Conservation (phyloP, 1,140 invertebrate genomes). For the Trissolcus basalis region DNA sequence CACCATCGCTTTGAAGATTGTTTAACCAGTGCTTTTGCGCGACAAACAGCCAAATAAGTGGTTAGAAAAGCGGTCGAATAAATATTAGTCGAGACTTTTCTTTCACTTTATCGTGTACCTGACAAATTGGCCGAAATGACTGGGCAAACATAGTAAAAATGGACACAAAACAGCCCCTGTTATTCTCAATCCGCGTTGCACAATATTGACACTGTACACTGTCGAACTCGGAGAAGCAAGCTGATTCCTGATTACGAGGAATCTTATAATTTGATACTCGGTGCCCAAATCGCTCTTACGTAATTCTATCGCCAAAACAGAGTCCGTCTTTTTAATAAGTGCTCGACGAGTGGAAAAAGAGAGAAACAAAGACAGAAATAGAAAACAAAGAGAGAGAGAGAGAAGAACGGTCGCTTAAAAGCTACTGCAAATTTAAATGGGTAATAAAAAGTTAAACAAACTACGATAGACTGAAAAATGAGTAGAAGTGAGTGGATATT, state of each 20-base stretch:
- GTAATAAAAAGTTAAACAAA: too few species aligned
- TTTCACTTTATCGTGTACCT: conserved; percentile 13
- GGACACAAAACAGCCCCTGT: conserved; percentile 6
- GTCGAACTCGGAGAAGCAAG: conserved; percentile 14
- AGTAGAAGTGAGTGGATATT: too few species aligned
- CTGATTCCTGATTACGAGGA: conserved; percentile 19
- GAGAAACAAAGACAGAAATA: conserved; percentile 2
- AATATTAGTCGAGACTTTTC: conserved; percentile 2
- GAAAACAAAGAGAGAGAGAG: neutral
- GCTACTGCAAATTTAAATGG: neutral
- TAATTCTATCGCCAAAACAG: conserved; percentile 23
- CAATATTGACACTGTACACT: conserved; percentile 24
- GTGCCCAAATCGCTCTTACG: conserved; percentile 19
- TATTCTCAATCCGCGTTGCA: conserved; percentile 13
- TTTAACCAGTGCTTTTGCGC: neutral
- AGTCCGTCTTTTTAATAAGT: conserved; percentile 23
- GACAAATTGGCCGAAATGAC: conserved; percentile 22
- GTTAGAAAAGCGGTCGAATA: neutral
- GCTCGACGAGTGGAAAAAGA: neutral
- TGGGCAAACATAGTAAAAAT: conserved; percentile 22
- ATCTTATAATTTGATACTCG: conserved; percentile 33
- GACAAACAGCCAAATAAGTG: neutral
- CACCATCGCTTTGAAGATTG: too few species aligned
- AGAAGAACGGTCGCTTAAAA: neutral
- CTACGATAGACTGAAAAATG: too few species aligned